Evolutionary conservation across 2,113 vertebrate genomes (phyloP).

Genomic region (Neogale vison): DNA sequence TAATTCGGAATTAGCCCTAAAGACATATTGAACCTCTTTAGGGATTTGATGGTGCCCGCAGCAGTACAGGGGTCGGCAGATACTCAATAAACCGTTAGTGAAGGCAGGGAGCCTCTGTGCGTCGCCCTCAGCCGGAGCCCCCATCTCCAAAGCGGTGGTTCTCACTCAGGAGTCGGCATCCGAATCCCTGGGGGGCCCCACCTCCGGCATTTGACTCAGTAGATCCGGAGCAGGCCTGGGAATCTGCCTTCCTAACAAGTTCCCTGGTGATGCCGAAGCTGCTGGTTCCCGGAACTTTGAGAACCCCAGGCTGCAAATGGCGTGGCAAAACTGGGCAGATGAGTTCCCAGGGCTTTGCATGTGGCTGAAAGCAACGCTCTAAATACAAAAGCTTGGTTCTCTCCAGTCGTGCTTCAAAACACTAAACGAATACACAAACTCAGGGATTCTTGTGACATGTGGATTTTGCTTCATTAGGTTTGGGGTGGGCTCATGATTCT

Average conservation of each 20-base stretch:
- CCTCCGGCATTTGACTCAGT: background rate
- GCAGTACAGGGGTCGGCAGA: background rate
- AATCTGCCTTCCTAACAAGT: background rate
- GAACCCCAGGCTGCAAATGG: background rate
- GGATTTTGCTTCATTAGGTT: background rate
- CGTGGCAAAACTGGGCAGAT: background rate
- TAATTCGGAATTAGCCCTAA: background rate
- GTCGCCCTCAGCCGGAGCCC: accelerated
- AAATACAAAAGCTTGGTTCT: background rate
- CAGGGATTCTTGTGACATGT: accelerated
- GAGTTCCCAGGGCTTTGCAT: accelerated
- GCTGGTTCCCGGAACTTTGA: background rate
- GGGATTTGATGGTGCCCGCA: accelerated
- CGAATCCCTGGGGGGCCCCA: background rate
- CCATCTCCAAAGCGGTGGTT: background rate
- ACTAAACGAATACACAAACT: accelerated
- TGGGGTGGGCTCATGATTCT: background rate
- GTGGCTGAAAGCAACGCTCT: background rate
- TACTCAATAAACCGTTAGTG: accelerated
- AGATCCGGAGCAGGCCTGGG: background rate
- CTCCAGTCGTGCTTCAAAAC: background rate
- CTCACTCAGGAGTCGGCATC: background rate
- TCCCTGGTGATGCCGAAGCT: background rate
- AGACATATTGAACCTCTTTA: background rate
- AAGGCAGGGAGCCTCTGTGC: background rate